A percentile compares a stretch with the other conserved stretches of the same genome.
phyloP scores from a whole-genome alignment of 2,888 invertebrate genomes.

The Philhelius pedissequus region DNA sequence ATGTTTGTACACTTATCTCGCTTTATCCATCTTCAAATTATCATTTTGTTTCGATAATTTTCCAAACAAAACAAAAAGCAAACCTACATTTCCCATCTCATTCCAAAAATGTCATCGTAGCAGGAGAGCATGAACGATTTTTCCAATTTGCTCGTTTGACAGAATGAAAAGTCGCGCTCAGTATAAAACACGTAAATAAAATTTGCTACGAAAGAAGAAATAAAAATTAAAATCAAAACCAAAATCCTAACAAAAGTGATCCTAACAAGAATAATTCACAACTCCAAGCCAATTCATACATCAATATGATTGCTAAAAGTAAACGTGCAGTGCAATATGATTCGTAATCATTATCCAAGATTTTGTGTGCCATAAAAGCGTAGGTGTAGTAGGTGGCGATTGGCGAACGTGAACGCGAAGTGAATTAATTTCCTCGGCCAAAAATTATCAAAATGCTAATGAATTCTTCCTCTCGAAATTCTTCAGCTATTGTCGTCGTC shows the following conservation, averaged over 20 bases:
- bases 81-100: neutral
- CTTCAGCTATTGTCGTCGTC: slow-evolving; percentile 16
- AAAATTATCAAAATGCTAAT: slow-evolving; percentile 37
- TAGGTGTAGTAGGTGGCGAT: slow-evolving; percentile 42
- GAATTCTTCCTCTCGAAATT: slow-evolving; percentile 47
- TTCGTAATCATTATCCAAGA: slow-evolving; percentile 23
- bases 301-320: slow-evolving; percentile 7
- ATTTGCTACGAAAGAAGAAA: slow-evolving; percentile 1
- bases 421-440: neutral
- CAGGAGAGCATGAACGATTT: slow-evolving; percentile 62
- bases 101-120: slow-evolving; percentile 46
- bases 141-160: slow-evolving; percentile 54
- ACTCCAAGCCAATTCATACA: neutral
- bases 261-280: slow-evolving; percentile 8
- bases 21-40: neutral
- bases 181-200: slow-evolving; percentile 29
- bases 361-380: slow-evolving; percentile 40
- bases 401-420: too few relatives aligned
- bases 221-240: neutral
- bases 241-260: slow-evolving; percentile 31
- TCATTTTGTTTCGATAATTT: neutral
- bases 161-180: slow-evolving; percentile 69
- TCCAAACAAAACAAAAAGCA: slow-evolving; percentile 54
- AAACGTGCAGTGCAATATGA: slow-evolving; percentile 21
- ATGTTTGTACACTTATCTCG: neutral